Conservation (phyloP, 2,797 vertebrate genomes). For the Anguilla megastoma region DNA sequence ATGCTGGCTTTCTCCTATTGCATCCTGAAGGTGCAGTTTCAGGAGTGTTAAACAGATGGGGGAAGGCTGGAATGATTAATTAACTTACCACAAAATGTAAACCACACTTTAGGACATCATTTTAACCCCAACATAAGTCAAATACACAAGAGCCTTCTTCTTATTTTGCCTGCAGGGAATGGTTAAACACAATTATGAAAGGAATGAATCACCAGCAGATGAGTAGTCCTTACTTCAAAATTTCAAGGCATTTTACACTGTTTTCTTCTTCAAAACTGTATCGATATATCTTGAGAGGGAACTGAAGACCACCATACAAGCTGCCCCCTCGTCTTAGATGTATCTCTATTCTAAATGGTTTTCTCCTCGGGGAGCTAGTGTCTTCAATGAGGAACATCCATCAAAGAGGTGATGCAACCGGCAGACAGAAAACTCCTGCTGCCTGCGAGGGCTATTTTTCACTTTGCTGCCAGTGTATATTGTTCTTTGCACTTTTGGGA, state of each 20-base stretch:
- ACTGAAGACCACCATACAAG: not conserved
- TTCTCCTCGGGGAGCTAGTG: constrained; percentile 46
- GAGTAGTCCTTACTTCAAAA: not conserved
- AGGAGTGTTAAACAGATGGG: not conserved
- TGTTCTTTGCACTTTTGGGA: constrained; percentile 46
- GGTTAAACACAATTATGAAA: not conserved
- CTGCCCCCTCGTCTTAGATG: constrained; percentile 31
- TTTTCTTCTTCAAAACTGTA: not conserved
- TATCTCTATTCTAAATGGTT: constrained; percentile 50
- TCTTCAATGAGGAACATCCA: constrained; percentile 49
- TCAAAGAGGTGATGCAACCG: constrained; percentile 46
- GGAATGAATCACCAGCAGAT: not conserved
- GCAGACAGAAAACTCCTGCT: constrained; percentile 20
- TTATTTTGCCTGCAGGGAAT: not conserved
- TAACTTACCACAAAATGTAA: not conserved
- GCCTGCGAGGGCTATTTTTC: constrained; percentile 49
- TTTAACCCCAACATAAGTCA: not conserved
- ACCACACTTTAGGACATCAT: not conserved
- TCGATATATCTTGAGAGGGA: not conserved
- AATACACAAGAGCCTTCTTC: too few species aligned
- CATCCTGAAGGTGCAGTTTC: not conserved
- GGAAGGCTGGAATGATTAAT: not conserved
- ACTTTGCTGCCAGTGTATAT: constrained; percentile 38
- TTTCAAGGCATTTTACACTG: not conserved
- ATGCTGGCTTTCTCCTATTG: not conserved